A percentile compares a stretch with the other conserved stretches of the same genome.
These are phyloP conservation scores for Drosophila rubida DNA, from an alignment of 2,888 invertebrate species.

Conservation along the genomic window DNA sequence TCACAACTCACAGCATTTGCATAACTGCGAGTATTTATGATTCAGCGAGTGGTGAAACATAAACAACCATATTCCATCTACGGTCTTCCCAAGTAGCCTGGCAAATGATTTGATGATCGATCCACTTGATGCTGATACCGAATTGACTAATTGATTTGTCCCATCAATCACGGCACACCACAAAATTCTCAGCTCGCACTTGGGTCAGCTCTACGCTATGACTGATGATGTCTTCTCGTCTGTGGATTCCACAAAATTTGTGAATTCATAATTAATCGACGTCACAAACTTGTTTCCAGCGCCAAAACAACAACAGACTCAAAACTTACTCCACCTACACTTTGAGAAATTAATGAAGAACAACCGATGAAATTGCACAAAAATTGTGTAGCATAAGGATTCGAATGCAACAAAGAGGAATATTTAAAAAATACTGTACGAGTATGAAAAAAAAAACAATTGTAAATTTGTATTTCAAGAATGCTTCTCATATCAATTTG, in stretches of 20 bases:
- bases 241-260: constrained; percentile 20
- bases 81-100: background rate
- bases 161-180: constrained; percentile 5
- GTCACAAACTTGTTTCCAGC: constrained; percentile 67
- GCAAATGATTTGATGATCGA: constrained; percentile 4
- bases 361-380: background rate
- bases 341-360: background rate
- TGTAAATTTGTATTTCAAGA: no score
- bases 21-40: constrained; percentile 57
- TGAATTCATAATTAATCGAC: constrained; percentile 41
- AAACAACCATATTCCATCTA: background rate
- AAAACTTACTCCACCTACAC: constrained; percentile 21
- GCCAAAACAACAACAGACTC: background rate
- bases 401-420: no score
- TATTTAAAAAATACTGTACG: no score
- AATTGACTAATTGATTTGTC: constrained; percentile 10
- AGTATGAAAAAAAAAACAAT: no score
- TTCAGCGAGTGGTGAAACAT: constrained; percentile 41
- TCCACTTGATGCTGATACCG: constrained; percentile 16
- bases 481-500: constrained; percentile 23
- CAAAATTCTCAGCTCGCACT: constrained; percentile 7
- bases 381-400: no score
- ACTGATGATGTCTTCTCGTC: background rate
- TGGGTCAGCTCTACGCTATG: background rate
- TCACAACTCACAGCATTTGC: constrained; percentile 67